Conservation (phyloP, 1,140 invertebrate species). For the Idris sp. region DNA sequence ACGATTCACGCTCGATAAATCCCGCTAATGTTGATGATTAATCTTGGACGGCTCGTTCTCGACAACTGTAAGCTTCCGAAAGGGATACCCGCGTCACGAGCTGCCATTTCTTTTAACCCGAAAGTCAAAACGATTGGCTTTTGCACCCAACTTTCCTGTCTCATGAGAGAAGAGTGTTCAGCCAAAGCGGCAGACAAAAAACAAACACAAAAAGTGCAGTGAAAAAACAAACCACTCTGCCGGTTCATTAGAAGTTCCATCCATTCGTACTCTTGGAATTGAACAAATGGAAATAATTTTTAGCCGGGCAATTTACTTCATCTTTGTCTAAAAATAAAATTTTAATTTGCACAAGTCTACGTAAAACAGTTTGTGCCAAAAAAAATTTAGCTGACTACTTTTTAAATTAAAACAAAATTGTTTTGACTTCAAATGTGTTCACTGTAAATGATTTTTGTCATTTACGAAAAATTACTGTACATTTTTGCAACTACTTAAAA, state of each 20-base stretch:
- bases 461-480: no score
- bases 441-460: no score
- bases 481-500: no score
- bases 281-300: no score
- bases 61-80: constrained; percentile 67
- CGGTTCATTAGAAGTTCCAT: neutral
- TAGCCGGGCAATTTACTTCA: no score
- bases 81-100: constrained; percentile 72
- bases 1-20: constrained; percentile 73
- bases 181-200: constrained; percentile 13
- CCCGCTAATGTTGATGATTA: constrained; percentile 71
- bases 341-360: no score
- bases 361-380: no score
- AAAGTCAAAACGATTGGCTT: constrained; percentile 55
- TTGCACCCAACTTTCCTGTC: constrained; percentile 57
- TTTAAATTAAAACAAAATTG: no score
- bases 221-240: neutral
- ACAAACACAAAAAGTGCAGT: neutral
- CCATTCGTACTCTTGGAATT: no score
- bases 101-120: constrained; percentile 61
- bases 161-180: constrained; percentile 33
- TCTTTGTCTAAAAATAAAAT: no score
- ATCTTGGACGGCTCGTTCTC: constrained; percentile 65
- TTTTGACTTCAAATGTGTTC: no score
- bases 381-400: no score